Conservation (phyloP, 2,797 vertebrate species). For the Leucoraja ocellata region DNA sequence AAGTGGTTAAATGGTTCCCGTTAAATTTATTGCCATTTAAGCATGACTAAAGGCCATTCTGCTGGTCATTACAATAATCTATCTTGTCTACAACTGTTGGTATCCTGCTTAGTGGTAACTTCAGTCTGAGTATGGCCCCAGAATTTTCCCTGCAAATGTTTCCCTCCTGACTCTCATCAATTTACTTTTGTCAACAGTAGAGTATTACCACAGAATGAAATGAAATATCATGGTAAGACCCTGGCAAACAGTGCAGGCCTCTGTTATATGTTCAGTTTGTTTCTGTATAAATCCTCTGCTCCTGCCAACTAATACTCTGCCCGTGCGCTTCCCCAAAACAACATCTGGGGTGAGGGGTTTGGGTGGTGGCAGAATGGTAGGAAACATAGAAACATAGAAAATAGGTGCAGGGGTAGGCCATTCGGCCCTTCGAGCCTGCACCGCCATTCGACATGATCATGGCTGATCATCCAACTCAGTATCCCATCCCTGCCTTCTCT, state of each 20-base stretch:
- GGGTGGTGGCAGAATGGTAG: too few species aligned
- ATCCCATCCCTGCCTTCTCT: too few species aligned
- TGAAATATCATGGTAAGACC: conserved; percentile 60
- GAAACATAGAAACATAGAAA: too few species aligned
- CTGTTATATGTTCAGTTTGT: conserved; percentile 41
- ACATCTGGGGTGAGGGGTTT: neutral
- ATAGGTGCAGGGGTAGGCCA: too few species aligned
- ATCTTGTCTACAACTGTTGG: conserved; percentile 84
- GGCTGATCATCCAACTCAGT: too few species aligned
- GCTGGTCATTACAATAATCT: conserved; percentile 91
- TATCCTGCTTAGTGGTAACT: conserved; percentile 82
- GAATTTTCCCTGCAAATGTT: conserved; percentile 70
- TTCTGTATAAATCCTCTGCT: conserved; percentile 11
- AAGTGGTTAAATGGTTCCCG: conserved; percentile 68
- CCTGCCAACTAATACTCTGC: too few species aligned
- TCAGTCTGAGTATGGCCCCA: conserved; percentile 92
- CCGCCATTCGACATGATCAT: too few species aligned
- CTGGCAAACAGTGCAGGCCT: conserved; percentile 55
- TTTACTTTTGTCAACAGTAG: conserved; percentile 89
- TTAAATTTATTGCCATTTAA: conserved; percentile 94
- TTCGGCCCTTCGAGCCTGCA: too few species aligned
- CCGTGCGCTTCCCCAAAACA: neutral
- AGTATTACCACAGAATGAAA: conserved; percentile 69
- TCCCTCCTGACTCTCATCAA: conserved; percentile 73
- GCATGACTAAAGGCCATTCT: conserved; percentile 84